Evolutionary conservation across 2,113 vertebrate species (phyloP).

Genomic region (Bufo gargarizans): DNA sequence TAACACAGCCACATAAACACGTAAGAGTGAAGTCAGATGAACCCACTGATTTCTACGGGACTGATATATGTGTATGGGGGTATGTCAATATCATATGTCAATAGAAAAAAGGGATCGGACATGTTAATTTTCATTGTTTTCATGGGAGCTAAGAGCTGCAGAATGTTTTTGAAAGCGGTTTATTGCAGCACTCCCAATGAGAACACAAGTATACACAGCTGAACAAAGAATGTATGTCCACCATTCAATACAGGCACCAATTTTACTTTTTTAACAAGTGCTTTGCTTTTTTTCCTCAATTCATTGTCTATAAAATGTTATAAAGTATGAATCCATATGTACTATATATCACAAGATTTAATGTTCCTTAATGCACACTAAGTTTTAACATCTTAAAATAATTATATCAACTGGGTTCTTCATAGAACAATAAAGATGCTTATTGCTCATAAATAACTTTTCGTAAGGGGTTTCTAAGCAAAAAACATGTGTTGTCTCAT

Average conservation of each 20-base stretch:
- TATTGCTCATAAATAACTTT: conserved; percentile 48
- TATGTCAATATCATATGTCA: too few species aligned
- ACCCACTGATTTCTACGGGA: too few species aligned
- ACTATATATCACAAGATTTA: neutral
- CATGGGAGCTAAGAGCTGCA: too few species aligned
- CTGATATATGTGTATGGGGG: too few species aligned
- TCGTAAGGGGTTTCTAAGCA: conserved; percentile 18
- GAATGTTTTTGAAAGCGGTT: too few species aligned
- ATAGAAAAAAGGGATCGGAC: too few species aligned
- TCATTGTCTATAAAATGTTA: neutral
- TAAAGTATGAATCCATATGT: neutral
- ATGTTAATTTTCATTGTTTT: too few species aligned
- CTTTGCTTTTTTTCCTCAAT: neutral
- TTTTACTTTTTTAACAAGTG: neutral
- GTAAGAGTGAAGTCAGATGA: too few species aligned
- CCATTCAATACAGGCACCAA: neutral
- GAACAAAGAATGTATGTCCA: too few species aligned
- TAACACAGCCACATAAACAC: too few species aligned
- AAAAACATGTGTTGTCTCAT: conserved; percentile 51
- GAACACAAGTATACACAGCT: too few species aligned
- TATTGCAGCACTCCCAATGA: too few species aligned
- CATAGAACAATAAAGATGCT: conserved; percentile 39
- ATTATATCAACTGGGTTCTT: neutral
- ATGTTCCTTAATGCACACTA: neutral
- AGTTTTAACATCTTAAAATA: conserved; percentile 21